Evolutionary conservation across 2,113 vertebrate species (phyloP).

Genomic region (Semnornis frantzii): DNA sequence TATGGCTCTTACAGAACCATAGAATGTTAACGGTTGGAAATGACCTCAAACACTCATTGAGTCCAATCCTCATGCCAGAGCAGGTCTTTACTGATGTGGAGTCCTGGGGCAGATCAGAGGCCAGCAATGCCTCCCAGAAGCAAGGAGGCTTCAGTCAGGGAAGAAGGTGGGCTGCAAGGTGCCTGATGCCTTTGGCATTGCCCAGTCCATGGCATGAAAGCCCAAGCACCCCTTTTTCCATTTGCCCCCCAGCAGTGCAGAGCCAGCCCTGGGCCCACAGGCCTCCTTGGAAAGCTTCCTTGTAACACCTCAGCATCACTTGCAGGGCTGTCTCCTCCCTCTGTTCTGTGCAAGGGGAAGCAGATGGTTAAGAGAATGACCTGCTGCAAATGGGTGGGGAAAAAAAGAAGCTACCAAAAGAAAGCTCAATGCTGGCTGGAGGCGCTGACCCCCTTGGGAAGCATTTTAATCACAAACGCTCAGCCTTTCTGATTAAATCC

Average conservation of each 20-base stretch:
- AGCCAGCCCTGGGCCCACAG: background rate
- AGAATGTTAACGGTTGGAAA: no score
- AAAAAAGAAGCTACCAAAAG: constrained; percentile 30
- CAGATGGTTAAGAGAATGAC: constrained; percentile 58
- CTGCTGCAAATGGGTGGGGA: background rate
- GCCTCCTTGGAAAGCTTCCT: background rate
- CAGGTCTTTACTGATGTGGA: background rate
- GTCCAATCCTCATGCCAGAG: no score
- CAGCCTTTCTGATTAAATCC: constrained; percentile 64
- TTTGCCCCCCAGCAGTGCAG: background rate
- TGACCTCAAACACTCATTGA: no score
- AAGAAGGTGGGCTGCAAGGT: background rate
- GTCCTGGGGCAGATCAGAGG: background rate
- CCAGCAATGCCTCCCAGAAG: background rate
- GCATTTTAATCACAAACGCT: constrained; percentile 47
- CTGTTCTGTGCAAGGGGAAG: background rate
- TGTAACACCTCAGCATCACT: background rate
- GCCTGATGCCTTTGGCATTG: background rate
- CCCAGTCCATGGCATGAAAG: background rate
- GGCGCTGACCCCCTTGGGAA: constrained; percentile 50
- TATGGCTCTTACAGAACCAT: background rate
- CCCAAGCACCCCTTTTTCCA: accelerated
- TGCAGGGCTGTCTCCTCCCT: background rate
- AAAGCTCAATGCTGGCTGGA: constrained; percentile 45
- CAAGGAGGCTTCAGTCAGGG: background rate